phyloP scores from a whole-genome alignment of 2,797 vertebrate genomes.

The Oreochromis grahami region DNA sequence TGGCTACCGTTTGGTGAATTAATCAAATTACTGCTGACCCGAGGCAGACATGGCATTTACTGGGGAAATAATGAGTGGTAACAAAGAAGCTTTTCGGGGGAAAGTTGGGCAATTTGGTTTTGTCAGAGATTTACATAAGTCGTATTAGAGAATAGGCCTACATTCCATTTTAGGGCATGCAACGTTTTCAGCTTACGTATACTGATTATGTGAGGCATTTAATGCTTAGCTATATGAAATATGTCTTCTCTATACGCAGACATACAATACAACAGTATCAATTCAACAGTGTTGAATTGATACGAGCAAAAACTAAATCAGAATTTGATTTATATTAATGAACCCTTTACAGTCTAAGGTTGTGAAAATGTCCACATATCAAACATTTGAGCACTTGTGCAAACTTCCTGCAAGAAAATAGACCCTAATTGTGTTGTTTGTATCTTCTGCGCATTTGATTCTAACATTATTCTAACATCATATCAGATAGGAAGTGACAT shows the following conservation, averaged over 20 bases:
- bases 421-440: background rate
- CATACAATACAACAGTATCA: background rate
- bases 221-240: slow-evolving; percentile 1
- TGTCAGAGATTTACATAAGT: slow-evolving; percentile 74
- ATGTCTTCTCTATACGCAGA: background rate
- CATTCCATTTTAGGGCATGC: slow-evolving; percentile 36
- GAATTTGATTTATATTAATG: background rate
- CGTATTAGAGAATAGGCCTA: slow-evolving; percentile 54
- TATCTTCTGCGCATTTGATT: background rate
- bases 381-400: background rate
- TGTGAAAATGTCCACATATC: background rate
- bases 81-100: slow-evolving; percentile 72
- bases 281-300: background rate
- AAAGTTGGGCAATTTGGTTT: slow-evolving; percentile 66
- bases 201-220: background rate
- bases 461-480: background rate
- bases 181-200: background rate
- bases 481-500: background rate
- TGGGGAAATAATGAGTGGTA: slow-evolving; percentile 51
- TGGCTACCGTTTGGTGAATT: slow-evolving; percentile 50
- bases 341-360: background rate
- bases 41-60: slow-evolving; percentile 51
- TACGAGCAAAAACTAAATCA: background rate
- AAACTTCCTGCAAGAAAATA: background rate
- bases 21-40: slow-evolving; percentile 54